These are phyloP conservation scores for Isichthys henryi DNA, from an alignment of 2,113 vertebrate genomes.

Conservation along the genomic window DNA sequence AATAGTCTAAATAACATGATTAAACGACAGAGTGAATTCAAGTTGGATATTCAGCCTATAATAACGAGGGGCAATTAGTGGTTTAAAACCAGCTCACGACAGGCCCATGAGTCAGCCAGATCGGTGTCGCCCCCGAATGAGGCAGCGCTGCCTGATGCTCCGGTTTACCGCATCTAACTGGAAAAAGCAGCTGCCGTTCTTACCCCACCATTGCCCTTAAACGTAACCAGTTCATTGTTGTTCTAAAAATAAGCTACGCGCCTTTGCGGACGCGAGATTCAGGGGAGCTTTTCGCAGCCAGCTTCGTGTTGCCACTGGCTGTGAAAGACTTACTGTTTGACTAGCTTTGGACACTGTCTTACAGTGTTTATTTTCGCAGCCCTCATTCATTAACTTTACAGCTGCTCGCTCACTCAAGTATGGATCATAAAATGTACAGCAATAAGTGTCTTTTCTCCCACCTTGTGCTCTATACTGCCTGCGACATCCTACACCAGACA, in stretches of 20 bases:
- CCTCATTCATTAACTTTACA: constrained; percentile 2
- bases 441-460: background rate
- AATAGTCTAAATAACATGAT: constrained; percentile 1
- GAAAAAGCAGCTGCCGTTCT: background rate
- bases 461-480: background rate
- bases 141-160: background rate
- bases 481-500: background rate
- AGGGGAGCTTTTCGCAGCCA: background rate
- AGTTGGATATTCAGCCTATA: background rate
- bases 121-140: background rate
- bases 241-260: background rate
- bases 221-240: background rate
- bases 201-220: background rate
- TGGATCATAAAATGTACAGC: background rate
- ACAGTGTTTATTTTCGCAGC: background rate
- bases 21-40: background rate
- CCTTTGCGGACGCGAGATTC: background rate
- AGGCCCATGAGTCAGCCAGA: background rate
- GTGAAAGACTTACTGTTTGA: constrained; percentile 1
- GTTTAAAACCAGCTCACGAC: constrained; percentile 4
- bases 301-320: background rate
- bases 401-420: background rate
- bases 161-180: background rate
- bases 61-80: background rate
- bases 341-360: background rate